Evolutionary conservation across 2,797 vertebrate species (phyloP).

Genomic region (Eulemur albifrons): DNA sequence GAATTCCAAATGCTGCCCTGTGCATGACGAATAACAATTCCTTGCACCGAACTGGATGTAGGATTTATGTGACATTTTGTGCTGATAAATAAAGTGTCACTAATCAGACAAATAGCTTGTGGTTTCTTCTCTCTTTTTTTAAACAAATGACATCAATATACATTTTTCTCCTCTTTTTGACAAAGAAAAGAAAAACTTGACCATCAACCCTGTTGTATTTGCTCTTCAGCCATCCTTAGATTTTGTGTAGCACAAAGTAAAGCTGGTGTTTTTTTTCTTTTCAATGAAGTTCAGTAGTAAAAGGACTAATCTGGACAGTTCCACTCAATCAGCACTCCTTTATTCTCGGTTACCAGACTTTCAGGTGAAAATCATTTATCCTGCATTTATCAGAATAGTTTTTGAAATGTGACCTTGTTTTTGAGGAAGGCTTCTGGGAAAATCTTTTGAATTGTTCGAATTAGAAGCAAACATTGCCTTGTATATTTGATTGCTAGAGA

Average conservation of each 20-base stretch:
- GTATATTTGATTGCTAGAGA: not conserved
- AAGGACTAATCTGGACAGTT: not conserved
- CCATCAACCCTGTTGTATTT: not conserved
- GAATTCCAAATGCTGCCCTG: conserved; percentile 17
- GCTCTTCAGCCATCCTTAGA: not conserved
- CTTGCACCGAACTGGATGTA: not conserved
- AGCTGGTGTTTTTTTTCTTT: not conserved
- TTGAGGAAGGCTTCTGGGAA: not conserved
- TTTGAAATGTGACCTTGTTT: not conserved
- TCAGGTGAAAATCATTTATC: not conserved
- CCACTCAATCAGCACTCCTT: not conserved
- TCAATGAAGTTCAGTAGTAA: not conserved
- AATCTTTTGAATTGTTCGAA: not conserved
- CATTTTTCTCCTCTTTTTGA: conserved; percentile 16
- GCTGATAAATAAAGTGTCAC: not conserved
- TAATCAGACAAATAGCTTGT: not conserved
- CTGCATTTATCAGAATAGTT: not conserved
- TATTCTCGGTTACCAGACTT: not conserved
- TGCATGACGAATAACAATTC: not conserved
- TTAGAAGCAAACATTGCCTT: not conserved
- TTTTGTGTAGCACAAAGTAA: not conserved
- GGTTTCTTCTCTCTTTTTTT: not conserved
- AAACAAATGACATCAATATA: not conserved
- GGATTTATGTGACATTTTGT: not conserved
- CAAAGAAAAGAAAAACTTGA: not conserved